A percentile compares a stretch with the other conserved stretches of the same genome.
Evolutionary conservation across 2,113 vertebrate genomes (phyloP).

Genomic region (Colaptes auratus): DNA sequence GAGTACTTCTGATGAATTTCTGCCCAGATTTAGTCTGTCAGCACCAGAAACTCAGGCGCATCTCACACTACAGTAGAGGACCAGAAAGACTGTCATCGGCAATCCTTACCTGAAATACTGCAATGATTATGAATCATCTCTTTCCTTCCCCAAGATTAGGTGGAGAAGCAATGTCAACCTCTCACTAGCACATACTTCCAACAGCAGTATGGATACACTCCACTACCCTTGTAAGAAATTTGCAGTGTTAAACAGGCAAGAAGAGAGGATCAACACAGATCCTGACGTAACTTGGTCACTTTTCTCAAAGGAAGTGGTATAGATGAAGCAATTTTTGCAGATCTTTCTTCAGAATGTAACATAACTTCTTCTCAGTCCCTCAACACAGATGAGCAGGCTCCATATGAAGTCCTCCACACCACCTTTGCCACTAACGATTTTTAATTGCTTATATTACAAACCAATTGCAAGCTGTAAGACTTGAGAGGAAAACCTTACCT

Average conservation of each 20-base stretch:
- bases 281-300: not conserved
- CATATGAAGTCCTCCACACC: not conserved
- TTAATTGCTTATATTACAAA: not conserved
- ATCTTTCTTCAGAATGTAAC: conserved; percentile 19
- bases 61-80: not conserved
- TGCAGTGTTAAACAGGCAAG: not conserved
- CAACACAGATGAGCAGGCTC: not conserved
- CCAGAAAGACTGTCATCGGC: not conserved
- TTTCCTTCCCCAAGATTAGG: not conserved
- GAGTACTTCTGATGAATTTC: not conserved
- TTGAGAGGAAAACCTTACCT: conserved; percentile 79
- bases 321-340: conserved; percentile 44
- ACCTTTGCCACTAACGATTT: not conserved
- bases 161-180: not conserved
- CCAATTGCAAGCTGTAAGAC: not conserved
- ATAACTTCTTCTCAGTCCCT: not conserved
- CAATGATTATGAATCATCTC: not conserved
- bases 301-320: conserved; percentile 41
- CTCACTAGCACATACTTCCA: not conserved
- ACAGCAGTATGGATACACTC: not conserved
- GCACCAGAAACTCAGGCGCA: not conserved
- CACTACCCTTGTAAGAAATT: not conserved
- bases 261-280: not conserved
- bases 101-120: not conserved
- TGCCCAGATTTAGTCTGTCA: not conserved